Evolutionary conservation across 2,888 invertebrate genomes (phyloP), one percentile per base, ranked within the genome.

Genomic region (Athalia rosae): DNA sequence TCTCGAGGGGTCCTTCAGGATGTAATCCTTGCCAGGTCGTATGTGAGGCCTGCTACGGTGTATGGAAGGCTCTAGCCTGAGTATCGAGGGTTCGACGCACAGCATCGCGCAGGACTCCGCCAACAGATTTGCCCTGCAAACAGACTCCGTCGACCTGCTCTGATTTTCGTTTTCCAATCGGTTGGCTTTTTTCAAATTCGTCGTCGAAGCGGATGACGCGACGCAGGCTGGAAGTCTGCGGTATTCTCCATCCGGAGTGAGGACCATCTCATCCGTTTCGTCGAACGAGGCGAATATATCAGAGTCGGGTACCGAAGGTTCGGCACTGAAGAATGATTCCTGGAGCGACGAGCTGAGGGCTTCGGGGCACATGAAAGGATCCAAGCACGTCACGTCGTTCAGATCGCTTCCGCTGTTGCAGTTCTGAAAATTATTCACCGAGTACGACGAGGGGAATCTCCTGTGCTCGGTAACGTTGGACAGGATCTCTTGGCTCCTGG

Each of bases 231-330:
- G 79, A 7, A 77, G 41, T 77, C 74, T 47, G 53, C 76, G 13
- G 76, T 74, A 71, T 28, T 82, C 79, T 63, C 8, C 48, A 28
- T 77, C 63, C 3, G 78, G 15, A n/a, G 79, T 48, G n/a, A 58
- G 47, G n/a, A 61, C 79, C 13, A 79, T 78, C 67, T 83, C 82
- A 4, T 87, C 86, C 28, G 83, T 82, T 48, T 88, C 87, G 41
- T 89, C 88, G 78, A 89, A 87, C 1, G 89, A 89, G 69, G 87
- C 85, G 78, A 87, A 88, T 9, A 86, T 84, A 73, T 89, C 88
- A 3, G 88, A 88, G 71, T 88, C 84, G 4, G 84, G 86, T n/a
- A 85, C 84, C 0, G 89, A 89, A 3, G 87, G 85, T 71, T 71
- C 71, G 0, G 85, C 85, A 53, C 86, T 86, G 77, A 89, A 88